phyloP scores from a whole-genome alignment of 2,888 invertebrate genomes.

The Schizaphis graminum region DNA sequence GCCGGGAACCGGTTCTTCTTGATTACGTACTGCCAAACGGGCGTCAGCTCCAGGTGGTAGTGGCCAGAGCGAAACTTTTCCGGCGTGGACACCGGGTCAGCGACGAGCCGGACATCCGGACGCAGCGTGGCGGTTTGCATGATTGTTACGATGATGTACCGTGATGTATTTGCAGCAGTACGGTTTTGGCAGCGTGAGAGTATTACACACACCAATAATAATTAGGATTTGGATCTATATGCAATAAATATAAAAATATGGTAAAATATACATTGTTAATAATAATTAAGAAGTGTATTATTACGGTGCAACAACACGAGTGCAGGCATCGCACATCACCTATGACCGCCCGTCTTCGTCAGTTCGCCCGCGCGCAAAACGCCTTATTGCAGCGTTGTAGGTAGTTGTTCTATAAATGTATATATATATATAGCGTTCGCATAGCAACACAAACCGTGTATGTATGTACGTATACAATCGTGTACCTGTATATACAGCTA shows the following conservation, averaged over 20 bases:
- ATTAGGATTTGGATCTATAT: neutral
- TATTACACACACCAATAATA: neutral
- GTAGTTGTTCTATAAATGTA: neutral
- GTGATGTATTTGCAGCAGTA: neutral
- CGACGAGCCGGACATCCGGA: constrained; percentile 50
- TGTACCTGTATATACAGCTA: neutral
- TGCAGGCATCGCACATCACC: neutral
- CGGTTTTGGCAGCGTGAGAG: neutral
- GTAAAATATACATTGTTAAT: neutral
- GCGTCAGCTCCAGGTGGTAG: constrained; percentile 76
- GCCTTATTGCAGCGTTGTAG: constrained; percentile 32
- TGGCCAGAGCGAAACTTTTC: constrained; percentile 55
- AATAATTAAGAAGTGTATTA: neutral
- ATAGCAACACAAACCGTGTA: constrained; percentile 38
- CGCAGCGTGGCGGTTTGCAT: constrained; percentile 58
- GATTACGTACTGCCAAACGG: constrained; percentile 85
- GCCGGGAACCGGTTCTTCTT: constrained; percentile 81
- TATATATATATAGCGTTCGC: constrained; percentile 8
- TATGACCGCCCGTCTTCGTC: neutral
- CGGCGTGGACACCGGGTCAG: constrained; percentile 51
- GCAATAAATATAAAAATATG: neutral
- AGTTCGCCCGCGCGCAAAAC: neutral
- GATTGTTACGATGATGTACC: neutral
- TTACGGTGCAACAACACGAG: neutral
- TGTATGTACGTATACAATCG: neutral